Percentiles rank a stretch among this genome's conserved stretches.
phyloP scores from a whole-genome alignment of 2,113 vertebrate genomes.

The Lepisosteus oculatus region DNA sequence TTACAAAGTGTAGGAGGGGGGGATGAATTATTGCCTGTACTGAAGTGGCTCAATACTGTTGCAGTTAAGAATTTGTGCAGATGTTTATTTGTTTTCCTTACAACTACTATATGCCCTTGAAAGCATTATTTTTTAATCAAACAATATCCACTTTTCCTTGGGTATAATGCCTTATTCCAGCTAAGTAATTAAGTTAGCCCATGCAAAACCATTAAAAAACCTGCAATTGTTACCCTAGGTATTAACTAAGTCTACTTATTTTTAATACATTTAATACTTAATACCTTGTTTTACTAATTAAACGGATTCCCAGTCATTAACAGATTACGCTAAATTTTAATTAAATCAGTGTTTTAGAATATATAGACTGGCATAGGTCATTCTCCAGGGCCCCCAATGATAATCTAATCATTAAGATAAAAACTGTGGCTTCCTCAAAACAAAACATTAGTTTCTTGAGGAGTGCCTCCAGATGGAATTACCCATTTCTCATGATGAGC shows the following conservation, averaged over 20 bases:
- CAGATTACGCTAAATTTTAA: not conserved
- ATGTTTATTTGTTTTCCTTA: too few relatives aligned
- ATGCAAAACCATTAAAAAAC: not conserved
- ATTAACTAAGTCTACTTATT: not conserved
- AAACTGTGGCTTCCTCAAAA: not conserved
- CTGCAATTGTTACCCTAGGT: not conserved
- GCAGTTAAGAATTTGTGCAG: too few relatives aligned
- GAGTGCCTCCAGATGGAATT: not conserved
- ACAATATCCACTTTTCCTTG: too few relatives aligned
- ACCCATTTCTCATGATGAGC: not conserved
- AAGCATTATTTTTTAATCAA: too few relatives aligned
- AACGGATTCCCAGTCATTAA: not conserved
- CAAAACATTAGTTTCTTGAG: not conserved
- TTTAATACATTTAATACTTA: not conserved
- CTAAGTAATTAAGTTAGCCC: too few relatives aligned
- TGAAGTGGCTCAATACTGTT: too few relatives aligned
- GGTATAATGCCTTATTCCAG: too few relatives aligned
- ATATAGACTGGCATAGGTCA: not conserved
- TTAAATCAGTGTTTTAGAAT: not conserved
- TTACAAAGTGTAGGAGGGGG: too few relatives aligned
- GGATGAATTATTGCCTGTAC: too few relatives aligned
- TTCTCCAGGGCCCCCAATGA: not conserved
- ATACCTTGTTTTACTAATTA: not conserved
- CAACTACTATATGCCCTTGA: too few relatives aligned
- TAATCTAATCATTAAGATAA: not conserved